Evolutionary conservation across 2,113 vertebrate species (phyloP).

Genomic region (Leucopsar rothschildi): DNA sequence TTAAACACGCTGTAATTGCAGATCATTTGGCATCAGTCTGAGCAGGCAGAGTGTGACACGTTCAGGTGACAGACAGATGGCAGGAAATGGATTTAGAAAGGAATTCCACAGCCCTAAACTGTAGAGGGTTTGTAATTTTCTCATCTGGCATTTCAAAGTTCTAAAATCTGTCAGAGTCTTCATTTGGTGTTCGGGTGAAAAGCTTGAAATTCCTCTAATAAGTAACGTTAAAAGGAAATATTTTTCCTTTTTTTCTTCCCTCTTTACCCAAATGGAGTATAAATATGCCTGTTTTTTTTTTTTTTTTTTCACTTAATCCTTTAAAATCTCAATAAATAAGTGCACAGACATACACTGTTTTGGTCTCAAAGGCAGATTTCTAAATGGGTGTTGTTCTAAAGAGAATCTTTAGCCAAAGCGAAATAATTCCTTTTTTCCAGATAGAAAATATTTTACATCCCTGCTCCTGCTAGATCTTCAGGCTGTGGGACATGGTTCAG

Average conservation of each 20-base stretch:
- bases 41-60: background rate
- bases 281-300: background rate
- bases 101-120: background rate
- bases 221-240: background rate
- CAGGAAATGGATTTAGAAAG: background rate
- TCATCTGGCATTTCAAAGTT: background rate
- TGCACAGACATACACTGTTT: fast-evolving
- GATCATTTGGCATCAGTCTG: background rate
- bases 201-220: background rate
- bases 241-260: background rate
- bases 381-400: background rate
- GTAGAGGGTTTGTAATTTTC: background rate
- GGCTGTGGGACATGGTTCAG: background rate
- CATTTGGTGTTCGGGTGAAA: fast-evolving
- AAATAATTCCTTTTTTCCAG: background rate
- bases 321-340: background rate
- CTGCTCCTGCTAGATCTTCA: background rate
- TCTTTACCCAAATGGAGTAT: background rate
- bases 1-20: background rate
- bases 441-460: background rate
- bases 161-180: background rate
- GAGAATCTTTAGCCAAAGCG: background rate
- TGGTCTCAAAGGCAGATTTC: background rate
- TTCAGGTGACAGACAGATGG: constrained; percentile 5
- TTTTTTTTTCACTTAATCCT: background rate